These are phyloP conservation scores for Chirona hameri DNA, from an alignment of 2,888 invertebrate species.

Conservation along the genomic window DNA sequence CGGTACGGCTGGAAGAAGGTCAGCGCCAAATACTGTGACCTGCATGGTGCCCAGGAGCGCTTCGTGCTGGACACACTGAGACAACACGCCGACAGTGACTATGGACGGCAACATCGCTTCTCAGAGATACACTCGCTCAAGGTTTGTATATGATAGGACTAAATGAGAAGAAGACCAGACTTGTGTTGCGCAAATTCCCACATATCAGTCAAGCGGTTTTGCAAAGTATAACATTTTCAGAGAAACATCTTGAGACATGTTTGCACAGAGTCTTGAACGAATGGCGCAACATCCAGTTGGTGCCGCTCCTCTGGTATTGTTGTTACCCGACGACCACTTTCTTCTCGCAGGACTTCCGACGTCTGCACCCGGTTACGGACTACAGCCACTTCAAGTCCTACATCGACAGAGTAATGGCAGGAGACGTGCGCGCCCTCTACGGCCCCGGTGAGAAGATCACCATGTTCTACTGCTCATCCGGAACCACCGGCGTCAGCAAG, in stretches of 20 bases:
- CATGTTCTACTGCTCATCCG: not conserved
- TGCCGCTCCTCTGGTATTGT: no score
- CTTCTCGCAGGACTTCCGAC: not conserved
- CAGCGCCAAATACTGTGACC: not conserved
- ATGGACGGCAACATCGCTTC: not conserved
- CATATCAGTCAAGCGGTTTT: no score
- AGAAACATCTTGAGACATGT: no score
- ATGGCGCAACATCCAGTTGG: no score
- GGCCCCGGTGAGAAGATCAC: not conserved
- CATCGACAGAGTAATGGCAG: not conserved
- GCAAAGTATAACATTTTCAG: no score
- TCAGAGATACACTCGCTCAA: no score
- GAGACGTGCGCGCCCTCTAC: not conserved
- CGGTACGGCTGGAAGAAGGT: not conserved
- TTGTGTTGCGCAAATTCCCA: no score
- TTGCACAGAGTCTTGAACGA: no score
- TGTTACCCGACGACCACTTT: not conserved
- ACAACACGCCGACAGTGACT: not conserved
- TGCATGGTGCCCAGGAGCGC: not conserved
- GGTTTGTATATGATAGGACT: not conserved
- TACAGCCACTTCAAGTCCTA: no score
- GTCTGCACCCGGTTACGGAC: no score
- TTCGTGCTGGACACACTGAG: not conserved
- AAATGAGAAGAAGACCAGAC: no score
- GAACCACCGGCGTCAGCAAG: no score